These are phyloP conservation scores for Nannoperca australis DNA, from an alignment of 2,797 vertebrate species.

Conservation along the genomic window DNA sequence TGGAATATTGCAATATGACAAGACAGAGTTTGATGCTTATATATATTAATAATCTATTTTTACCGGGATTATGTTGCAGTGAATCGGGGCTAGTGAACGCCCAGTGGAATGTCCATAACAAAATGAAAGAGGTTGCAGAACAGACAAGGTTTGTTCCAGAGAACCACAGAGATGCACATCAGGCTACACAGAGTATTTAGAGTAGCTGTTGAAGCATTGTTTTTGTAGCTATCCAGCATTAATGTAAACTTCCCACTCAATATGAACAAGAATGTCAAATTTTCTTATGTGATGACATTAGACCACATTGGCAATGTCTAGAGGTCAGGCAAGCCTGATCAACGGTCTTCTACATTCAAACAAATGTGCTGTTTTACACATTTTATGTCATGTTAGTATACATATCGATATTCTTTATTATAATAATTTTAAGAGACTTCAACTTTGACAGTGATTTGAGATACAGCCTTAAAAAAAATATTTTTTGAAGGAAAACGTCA, in stretches of 20 bases:
- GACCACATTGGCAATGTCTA: not conserved
- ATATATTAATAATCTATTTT: conserved; percentile 67
- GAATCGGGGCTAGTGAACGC: conserved; percentile 50
- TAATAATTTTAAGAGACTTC: not conserved
- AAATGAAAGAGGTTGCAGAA: conserved; percentile 31
- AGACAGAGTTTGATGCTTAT: conserved; percentile 51
- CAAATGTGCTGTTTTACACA: not conserved
- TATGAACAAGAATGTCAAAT: not conserved
- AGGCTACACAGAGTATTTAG: not conserved
- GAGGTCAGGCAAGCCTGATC: not conserved
- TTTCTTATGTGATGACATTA: not conserved
- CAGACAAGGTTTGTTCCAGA: conserved; percentile 12
- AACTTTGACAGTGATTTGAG: too few species aligned
- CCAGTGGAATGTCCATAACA: conserved; percentile 46
- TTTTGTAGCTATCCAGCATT: not conserved
- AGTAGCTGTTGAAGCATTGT: not conserved
- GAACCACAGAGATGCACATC: conserved; percentile 3
- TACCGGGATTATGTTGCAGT: conserved; percentile 31
- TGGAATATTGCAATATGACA: conserved; percentile 61
- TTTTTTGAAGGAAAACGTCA: too few species aligned
- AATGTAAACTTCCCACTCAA: not conserved
- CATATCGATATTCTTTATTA: not conserved
- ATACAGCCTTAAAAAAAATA: too few species aligned
- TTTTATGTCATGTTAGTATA: not conserved
- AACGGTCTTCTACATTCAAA: not conserved